phyloP scores from a whole-genome alignment of 1,140 invertebrate genomes.

The Condylostylus longicornis region DNA sequence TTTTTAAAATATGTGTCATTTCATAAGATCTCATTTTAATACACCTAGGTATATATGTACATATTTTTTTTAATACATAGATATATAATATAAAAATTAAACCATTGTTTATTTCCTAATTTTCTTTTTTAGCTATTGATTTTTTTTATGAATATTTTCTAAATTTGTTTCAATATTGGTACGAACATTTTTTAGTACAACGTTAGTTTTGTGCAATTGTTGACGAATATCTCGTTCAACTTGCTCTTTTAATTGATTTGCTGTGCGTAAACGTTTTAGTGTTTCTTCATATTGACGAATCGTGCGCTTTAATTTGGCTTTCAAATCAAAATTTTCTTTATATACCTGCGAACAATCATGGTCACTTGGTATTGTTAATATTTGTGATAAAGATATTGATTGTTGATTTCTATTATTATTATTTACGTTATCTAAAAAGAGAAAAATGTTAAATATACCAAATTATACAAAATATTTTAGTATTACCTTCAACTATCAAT shows the following conservation, averaged over 20 bases:
- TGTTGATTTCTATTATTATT: conserved; percentile 8
- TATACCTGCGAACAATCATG: conserved; percentile 34
- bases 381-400: not conserved
- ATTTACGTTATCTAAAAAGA: not conserved
- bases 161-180: conserved; percentile 39
- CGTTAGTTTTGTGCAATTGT: conserved; percentile 43
- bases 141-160: no score
- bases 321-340: conserved; percentile 38
- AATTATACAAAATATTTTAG: not conserved
- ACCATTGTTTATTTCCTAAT: no score
- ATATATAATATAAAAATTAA: no score
- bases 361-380: not conserved
- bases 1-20: no score
- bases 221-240: conserved; percentile 42
- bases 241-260: conserved; percentile 40
- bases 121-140: no score
- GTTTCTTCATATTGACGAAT: conserved; percentile 40
- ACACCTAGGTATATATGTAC: no score
- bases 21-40: no score
- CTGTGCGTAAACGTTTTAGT: conserved; percentile 34
- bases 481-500: not conserved
- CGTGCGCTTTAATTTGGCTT: conserved; percentile 35
- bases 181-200: conserved; percentile 39
- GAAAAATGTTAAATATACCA: not conserved
- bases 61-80: no score